Evolutionary conservation across 2,113 vertebrate species (phyloP).

Genomic region (Sebastes schlegelii): DNA sequence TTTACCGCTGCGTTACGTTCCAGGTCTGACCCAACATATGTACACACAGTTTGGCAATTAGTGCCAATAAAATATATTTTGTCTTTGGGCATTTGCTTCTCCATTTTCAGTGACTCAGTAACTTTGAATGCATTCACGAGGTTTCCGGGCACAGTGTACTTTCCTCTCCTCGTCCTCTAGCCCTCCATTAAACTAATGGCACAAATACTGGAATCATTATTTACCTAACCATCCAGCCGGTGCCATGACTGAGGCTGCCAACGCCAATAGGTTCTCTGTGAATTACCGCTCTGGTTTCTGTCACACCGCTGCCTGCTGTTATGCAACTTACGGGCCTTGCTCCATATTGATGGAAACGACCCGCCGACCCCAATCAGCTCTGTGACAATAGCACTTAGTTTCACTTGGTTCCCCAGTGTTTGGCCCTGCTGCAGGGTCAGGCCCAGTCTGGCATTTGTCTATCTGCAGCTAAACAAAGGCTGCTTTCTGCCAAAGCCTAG

Average conservation of each 20-base stretch:
- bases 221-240: slow-evolving; percentile 36
- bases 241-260: slow-evolving; percentile 25
- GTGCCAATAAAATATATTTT: neutral
- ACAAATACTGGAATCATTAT: slow-evolving; percentile 26
- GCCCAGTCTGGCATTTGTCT: slow-evolving; percentile 29
- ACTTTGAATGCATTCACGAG: slow-evolving; percentile 2
- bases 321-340: slow-evolving; percentile 48
- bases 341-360: slow-evolving; percentile 49
- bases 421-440: slow-evolving; percentile 10
- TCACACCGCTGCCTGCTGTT: slow-evolving; percentile 52
- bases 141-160: slow-evolving; percentile 6
- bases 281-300: slow-evolving; percentile 53
- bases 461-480: slow-evolving; percentile 40
- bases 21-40: slow-evolving; percentile 64
- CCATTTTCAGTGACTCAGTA: neutral
- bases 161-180: neutral
- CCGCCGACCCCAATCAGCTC: slow-evolving; percentile 48
- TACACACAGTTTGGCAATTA: neutral
- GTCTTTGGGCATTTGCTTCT: neutral
- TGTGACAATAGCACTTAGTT: slow-evolving; percentile 45
- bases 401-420: slow-evolving; percentile 26
- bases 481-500: slow-evolving; percentile 44
- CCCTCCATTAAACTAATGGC: slow-evolving; percentile 33
- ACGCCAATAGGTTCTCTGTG: slow-evolving; percentile 26
- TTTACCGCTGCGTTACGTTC: slow-evolving; percentile 74